Percentiles rank a stretch among this genome's conserved stretches.
Conservation (phyloP, 2,797 vertebrate species). For the Fringilla coelebs region DNA sequence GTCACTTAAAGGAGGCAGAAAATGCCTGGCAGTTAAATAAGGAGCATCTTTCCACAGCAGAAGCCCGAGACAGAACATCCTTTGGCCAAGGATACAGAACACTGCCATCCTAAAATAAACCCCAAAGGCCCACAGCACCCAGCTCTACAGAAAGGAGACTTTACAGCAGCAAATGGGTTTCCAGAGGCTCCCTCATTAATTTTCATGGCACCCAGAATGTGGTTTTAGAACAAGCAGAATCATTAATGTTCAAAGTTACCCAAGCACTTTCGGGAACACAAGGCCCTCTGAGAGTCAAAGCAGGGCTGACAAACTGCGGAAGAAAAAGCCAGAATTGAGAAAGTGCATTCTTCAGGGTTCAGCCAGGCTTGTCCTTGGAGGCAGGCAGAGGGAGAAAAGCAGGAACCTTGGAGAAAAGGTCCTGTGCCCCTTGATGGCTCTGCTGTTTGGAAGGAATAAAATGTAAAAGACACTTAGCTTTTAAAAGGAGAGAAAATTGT, state of each 20-base stretch:
- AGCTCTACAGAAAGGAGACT: constrained; percentile 10
- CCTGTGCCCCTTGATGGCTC: accelerated
- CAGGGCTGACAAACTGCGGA: background rate
- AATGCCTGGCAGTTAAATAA: background rate
- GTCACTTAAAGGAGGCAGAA: background rate
- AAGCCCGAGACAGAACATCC: constrained; percentile 8
- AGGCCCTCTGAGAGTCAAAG: background rate
- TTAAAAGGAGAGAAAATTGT: background rate
- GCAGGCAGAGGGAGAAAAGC: background rate
- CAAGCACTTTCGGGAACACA: background rate
- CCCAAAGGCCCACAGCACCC: background rate
- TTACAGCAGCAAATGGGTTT: constrained; percentile 63
- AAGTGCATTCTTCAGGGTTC: background rate
- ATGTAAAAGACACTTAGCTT: background rate
- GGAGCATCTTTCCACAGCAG: background rate
- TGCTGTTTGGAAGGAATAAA: background rate
- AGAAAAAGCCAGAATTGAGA: background rate
- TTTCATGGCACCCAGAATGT: constrained; percentile 54
- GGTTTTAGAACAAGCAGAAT: constrained; percentile 62
- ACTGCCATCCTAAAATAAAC: background rate
- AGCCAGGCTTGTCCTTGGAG: background rate
- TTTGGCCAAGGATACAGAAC: background rate
- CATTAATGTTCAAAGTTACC: constrained; percentile 66
- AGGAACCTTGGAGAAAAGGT: background rate
- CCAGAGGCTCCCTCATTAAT: constrained; percentile 58